A percentile compares a stretch with the other conserved stretches of the same genome.
Evolutionary conservation across 2,888 invertebrate genomes (phyloP).

Genomic region (Scaptomyza parva): DNA sequence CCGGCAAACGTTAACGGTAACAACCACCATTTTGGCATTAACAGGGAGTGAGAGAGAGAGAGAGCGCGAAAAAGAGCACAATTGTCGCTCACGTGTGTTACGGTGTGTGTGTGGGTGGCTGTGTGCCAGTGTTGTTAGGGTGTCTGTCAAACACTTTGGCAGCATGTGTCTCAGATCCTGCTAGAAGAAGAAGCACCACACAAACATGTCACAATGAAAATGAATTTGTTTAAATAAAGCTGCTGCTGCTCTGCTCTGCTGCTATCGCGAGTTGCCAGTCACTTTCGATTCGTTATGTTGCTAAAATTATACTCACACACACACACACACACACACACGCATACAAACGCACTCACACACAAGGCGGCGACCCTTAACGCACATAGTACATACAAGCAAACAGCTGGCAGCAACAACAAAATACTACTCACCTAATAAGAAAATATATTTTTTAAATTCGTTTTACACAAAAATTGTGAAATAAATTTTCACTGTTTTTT

Average conservation of each 20-base stretch:
- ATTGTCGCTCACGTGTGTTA: constrained; percentile 39
- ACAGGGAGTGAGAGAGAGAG: constrained; percentile 5
- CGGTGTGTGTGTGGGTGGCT: constrained; percentile 18
- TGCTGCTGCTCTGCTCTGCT: constrained; percentile 12
- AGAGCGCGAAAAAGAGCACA: constrained; percentile 17
- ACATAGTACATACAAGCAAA: constrained; percentile 58
- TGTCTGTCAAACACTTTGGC: constrained; percentile 36
- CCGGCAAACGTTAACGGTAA: constrained; percentile 73
- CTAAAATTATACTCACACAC: constrained; percentile 65
- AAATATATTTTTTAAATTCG: constrained; percentile 51
- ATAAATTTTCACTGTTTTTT: constrained; percentile 13
- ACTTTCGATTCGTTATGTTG: constrained; percentile 66
- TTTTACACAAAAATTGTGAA: constrained; percentile 9
- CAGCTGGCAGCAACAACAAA: constrained; percentile 66
- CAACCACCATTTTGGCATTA: constrained; percentile 58
- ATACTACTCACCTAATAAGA: constrained; percentile 62
- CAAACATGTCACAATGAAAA: constrained; percentile 30
- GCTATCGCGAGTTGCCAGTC: constrained; percentile 46
- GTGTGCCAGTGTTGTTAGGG: constrained; percentile 41
- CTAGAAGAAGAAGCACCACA: constrained; percentile 11
- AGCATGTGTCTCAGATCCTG: constrained; percentile 38
- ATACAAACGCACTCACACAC: constrained; percentile 20
- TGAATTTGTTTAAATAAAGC: constrained; percentile 38
- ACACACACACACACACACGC: constrained; percentile 31
- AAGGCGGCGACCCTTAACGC: constrained; percentile 37